Evolutionary conservation across 1,140 invertebrate genomes (phyloP).

Genomic region (Scaptomyza hsui): DNA sequence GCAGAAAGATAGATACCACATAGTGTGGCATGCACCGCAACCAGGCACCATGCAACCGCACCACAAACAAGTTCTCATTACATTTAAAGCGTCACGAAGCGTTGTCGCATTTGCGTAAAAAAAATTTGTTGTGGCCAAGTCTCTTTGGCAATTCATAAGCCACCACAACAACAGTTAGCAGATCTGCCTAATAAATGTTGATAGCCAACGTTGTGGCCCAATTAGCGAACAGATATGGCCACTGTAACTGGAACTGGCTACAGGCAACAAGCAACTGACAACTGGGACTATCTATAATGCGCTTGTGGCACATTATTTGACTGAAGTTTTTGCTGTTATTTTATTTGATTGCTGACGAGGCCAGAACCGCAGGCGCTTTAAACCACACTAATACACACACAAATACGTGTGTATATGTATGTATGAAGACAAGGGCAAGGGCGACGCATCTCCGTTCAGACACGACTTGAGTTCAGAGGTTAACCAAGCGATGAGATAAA

Average conservation of each 20-base stretch:
- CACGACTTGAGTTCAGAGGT: slow-evolving; percentile 9
- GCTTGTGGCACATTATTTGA: not conserved
- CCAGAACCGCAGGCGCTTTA: slow-evolving; percentile 28
- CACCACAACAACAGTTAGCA: slow-evolving; percentile 8
- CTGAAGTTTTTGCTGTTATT: not conserved
- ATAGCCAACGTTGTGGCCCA: slow-evolving; percentile 28
- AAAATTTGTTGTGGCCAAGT: slow-evolving; percentile 16
- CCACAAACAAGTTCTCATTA: slow-evolving; percentile 59
- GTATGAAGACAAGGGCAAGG: slow-evolving; percentile 34
- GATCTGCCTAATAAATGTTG: slow-evolving; percentile 16
- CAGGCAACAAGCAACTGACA: not conserved
- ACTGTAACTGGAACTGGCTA: slow-evolving; percentile 4
- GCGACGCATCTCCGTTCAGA: not conserved
- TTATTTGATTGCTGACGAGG: slow-evolving; percentile 5
- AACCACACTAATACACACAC: not conserved
- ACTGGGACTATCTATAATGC: slow-evolving; percentile 16
- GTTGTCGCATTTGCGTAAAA: slow-evolving; percentile 47
- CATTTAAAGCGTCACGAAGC: slow-evolving; percentile 10
- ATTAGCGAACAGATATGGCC: slow-evolving; percentile 29
- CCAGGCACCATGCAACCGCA: not conserved
- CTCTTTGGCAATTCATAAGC: slow-evolving; percentile 37
- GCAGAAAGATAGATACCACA: not conserved
- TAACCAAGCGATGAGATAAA: slow-evolving; percentile 10
- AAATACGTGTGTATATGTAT: not conserved
- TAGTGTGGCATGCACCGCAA: slow-evolving; percentile 1